Base-by-base conservation (phyloP, 2,888 invertebrate species). In the Lycophotia porphyrea region DNA sequence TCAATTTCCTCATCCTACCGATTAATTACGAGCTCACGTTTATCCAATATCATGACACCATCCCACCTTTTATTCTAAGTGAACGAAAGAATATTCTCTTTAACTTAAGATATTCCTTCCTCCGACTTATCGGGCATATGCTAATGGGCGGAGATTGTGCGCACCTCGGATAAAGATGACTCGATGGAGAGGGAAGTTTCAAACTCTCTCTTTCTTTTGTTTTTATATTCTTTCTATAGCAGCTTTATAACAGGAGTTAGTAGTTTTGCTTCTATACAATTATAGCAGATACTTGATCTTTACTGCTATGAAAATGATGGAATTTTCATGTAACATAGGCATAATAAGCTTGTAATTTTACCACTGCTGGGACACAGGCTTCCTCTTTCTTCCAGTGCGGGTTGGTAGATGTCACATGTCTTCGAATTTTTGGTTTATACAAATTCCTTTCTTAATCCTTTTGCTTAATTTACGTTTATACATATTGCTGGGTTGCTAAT, bases 71-170 rank as follows among this genome's bases (percentile, higher is more conserved):
- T 71, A 75, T 68, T 63, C 49, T 55, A 73, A 52, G 66, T 73
- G 42, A 79, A 69, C 78, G 63, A 68, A 70, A 74, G 74, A 82
- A 77, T 76, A 75, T 76, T 65, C 24, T 64, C 70, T 34, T 65
- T 42, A 39, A 80, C 9, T 69, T 82, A 67, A 85, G 83, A 79
- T 80, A 82, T 84, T 85, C 81, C 34, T 31, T 58, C 52, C 36
- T 13, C 34, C 8, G 69, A 61, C 64, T 81, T 87, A 87, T 85
- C 86, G 70, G 76, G 64, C 76, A 65, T 83, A 86, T 87, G 87
- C 80, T 87, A 87, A 87, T 87, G 63, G 27, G 13, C 34, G 34
- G 60, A 81, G 80, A 82, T 86, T 76, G 76, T 65, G 75, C 72
- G 55, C 66, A 66, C 66, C 76, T 71, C 64, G 83, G 83, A 80